Evolutionary conservation across 2,888 invertebrate genomes (phyloP), one percentile per base, ranked within the genome.

Genomic region (Hirtodrosophila confusa): DNA sequence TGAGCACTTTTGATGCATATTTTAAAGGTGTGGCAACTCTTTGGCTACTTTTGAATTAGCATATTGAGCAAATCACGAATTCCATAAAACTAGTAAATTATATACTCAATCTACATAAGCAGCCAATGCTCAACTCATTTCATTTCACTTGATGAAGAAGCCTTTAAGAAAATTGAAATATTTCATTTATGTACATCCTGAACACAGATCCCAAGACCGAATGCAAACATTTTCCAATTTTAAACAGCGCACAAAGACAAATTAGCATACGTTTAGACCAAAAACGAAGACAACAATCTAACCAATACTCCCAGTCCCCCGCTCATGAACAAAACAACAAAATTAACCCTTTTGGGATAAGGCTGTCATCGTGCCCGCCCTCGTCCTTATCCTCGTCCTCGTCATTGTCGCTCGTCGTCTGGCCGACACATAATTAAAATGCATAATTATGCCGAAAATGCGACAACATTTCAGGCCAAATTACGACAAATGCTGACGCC

Each of bases 391-490:
- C 10, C 1, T 6, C 4, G 29, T 37, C 53, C 8, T 44, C 27
- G 33, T 45, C 27, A 9, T 37, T 11, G 23, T 45, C 36, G 10
- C 9, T 37, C 31, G 75, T 45, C 45, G 36, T 53, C 67, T 62
- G 53, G 45, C n/a, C 57, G 56, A 63, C 71, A 80, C 88, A 87
- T 90, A 89, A 89, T 89, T 89, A 90, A 89, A 89, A 90, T 89
- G 90, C 90, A 89, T 90, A 89, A 89, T 90, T 89, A 89, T 90
- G 85, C 79, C 88, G 87, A 80, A 80, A 87, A 88, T 87, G 88
- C 87, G 87, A 88, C 72, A 82, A 87, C 79, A 82, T 86, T 86
- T 72, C 58, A 65, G 65, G 62, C 64, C 74, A 88, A 88, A 83
- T 88, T 85, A 85, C 88, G 82, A 80, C 84, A 86, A 82, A 88